Conservation (phyloP, 1,140 invertebrate species). For the Calosoma granatense region DNA sequence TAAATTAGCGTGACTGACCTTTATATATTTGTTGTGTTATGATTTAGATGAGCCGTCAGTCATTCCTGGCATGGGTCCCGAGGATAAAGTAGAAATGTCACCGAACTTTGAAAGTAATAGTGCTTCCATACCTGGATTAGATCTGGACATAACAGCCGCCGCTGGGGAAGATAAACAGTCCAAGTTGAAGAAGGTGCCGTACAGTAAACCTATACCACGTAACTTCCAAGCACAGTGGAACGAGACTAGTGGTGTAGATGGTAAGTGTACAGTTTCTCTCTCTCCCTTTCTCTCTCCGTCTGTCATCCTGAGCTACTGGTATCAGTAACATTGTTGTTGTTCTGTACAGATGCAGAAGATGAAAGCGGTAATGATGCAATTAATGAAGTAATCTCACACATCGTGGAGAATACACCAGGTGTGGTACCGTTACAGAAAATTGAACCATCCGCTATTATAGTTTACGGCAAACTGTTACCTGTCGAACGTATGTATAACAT, state of each 20-base stretch:
- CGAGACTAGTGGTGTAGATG: slow-evolving; percentile 46
- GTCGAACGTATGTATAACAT: slow-evolving; percentile 49
- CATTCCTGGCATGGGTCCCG: slow-evolving; percentile 92
- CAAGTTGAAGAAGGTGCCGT: slow-evolving; percentile 71
- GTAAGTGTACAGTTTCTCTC: slow-evolving; percentile 6
- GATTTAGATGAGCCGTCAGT: slow-evolving; percentile 60
- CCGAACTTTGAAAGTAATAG: slow-evolving; percentile 41
- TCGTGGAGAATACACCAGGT: slow-evolving; percentile 60
- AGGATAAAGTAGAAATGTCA: slow-evolving; percentile 70
- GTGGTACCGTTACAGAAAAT: slow-evolving; percentile 59
- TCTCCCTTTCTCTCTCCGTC: slow-evolving; percentile 1
- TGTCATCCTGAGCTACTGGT: neutral
- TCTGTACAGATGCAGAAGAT: slow-evolving; percentile 43
- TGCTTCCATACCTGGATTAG: slow-evolving; percentile 74
- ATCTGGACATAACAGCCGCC: slow-evolving; percentile 61
- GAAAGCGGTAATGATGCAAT: slow-evolving; percentile 40
- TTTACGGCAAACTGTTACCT: slow-evolving; percentile 67
- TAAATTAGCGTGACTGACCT: neutral
- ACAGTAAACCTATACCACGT: slow-evolving; percentile 89
- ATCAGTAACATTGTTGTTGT: slow-evolving; percentile 12
- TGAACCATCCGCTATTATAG: slow-evolving; percentile 62
- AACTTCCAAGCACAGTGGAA: slow-evolving; percentile 96
- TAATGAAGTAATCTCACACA: slow-evolving; percentile 53
- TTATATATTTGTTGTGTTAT: neutral
- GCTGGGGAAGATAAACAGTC: slow-evolving; percentile 56